These are phyloP conservation scores for Pangasianodon hypophthalmus DNA, from an alignment of 2,113 vertebrate species.

Conservation along the genomic window DNA sequence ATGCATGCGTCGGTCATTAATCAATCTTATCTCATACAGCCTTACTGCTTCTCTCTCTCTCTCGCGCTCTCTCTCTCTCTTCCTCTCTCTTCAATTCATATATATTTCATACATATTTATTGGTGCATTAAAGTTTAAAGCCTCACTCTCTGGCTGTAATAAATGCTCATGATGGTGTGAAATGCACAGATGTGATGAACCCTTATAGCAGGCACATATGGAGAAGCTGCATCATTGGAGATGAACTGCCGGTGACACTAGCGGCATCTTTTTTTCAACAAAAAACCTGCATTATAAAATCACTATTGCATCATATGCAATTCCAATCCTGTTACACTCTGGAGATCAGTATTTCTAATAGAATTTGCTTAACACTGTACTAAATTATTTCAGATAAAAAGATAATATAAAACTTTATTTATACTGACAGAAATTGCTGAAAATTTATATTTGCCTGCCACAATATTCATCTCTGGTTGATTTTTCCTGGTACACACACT, in stretches of 20 bases:
- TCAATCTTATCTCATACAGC: constrained; percentile 24
- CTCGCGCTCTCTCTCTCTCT: background rate
- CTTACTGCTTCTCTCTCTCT: constrained; percentile 7
- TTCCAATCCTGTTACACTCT: background rate
- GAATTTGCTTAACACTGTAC: background rate
- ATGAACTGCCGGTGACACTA: background rate
- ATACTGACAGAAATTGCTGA: background rate
- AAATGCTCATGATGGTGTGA: constrained; percentile 24
- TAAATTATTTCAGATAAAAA: background rate
- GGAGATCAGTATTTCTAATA: background rate
- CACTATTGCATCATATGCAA: background rate
- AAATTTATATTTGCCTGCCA: background rate
- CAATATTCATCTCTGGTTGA: background rate
- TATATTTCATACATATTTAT: constrained; percentile 58
- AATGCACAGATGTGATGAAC: constrained; percentile 38
- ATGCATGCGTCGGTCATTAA: constrained; percentile 22
- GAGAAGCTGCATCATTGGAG: constrained; percentile 3
- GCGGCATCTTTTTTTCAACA: background rate
- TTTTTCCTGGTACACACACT: background rate
- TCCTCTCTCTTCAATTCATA: constrained; percentile 5
- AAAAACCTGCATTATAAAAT: constrained; percentile 7
- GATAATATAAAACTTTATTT: background rate
- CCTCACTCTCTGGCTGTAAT: constrained; percentile 4
- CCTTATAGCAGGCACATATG: constrained; percentile 7
- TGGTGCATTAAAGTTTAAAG: constrained; percentile 49